phyloP scores from a whole-genome alignment of 1,140 invertebrate genomes.

The Parasteatoda tepidariorum region DNA sequence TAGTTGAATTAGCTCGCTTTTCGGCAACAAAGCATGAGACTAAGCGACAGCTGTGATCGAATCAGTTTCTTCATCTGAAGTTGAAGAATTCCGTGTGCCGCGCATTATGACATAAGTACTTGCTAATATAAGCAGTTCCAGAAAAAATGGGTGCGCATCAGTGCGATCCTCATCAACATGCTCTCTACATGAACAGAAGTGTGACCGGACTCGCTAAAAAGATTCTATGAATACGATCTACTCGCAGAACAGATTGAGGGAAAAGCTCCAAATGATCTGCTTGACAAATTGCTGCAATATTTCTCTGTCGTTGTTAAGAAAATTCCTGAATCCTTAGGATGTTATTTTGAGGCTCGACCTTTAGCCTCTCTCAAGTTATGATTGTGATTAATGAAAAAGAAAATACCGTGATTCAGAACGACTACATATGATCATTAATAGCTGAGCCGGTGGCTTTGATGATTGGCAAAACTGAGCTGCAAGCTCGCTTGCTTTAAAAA shows the following conservation, averaged over 20 bases:
- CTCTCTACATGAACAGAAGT: background rate
- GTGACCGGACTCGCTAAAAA: background rate
- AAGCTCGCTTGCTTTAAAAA: background rate
- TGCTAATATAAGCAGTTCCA: conserved; percentile 20
- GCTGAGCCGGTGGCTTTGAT: background rate
- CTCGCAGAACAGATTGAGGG: background rate
- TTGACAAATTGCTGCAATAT: conserved; percentile 41
- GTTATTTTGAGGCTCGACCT: conserved; percentile 32
- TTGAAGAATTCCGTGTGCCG: background rate
- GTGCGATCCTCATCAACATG: background rate
- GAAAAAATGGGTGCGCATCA: background rate
- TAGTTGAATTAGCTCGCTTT: too few species aligned
- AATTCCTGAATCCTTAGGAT: conserved; percentile 18
- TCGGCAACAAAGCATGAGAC: too few species aligned
- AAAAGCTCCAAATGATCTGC: background rate
- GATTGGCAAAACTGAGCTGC: background rate
- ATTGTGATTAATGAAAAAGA: conserved; percentile 30
- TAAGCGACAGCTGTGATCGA: too few species aligned
- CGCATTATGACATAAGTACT: conserved; percentile 6
- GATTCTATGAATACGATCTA: background rate
- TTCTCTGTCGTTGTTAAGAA: conserved; percentile 44
- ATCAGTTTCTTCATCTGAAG: too few species aligned
- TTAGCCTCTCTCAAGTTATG: background rate
- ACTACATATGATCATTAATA: background rate
- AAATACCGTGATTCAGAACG: background rate